Percentiles rank a stretch among this genome's conserved stretches.
Evolutionary conservation across 2,113 vertebrate species (phyloP).

Genomic region (Caretta caretta): DNA sequence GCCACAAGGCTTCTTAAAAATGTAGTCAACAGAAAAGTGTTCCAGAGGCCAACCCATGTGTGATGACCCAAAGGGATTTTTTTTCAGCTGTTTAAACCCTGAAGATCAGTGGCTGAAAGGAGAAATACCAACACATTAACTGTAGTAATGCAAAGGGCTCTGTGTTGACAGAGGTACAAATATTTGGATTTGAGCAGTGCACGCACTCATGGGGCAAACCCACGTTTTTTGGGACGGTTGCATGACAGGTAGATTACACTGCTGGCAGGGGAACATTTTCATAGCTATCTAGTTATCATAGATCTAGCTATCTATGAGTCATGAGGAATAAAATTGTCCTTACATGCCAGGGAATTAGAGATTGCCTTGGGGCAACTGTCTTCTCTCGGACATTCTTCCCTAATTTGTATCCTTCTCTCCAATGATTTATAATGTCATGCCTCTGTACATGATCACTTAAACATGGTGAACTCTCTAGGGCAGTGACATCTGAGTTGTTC

Average conservation of each 20-base stretch:
- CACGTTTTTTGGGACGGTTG: neutral
- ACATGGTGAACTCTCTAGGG: neutral
- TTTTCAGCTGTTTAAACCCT: slow-evolving; percentile 1
- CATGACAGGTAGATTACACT: neutral
- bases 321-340: neutral
- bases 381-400: neutral
- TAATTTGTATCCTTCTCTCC: neutral
- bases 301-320: neutral
- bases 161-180: neutral
- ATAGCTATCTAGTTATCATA: neutral
- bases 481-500: fast-evolving
- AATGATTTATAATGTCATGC: neutral
- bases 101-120: neutral
- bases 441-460: neutral
- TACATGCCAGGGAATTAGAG: neutral
- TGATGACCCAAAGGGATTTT: neutral
- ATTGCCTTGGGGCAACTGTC: neutral
- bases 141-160: neutral
- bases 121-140: neutral
- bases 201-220: neutral
- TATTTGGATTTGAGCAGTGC: neutral
- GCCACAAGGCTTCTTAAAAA: neutral
- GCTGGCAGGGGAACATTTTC: fast-evolving
- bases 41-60: neutral
- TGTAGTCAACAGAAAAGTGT: neutral